A percentile compares a stretch with the other conserved stretches of the same genome.
Conservation (phyloP, 1,140 invertebrate species). For the Probaryconus sp. region DNA sequence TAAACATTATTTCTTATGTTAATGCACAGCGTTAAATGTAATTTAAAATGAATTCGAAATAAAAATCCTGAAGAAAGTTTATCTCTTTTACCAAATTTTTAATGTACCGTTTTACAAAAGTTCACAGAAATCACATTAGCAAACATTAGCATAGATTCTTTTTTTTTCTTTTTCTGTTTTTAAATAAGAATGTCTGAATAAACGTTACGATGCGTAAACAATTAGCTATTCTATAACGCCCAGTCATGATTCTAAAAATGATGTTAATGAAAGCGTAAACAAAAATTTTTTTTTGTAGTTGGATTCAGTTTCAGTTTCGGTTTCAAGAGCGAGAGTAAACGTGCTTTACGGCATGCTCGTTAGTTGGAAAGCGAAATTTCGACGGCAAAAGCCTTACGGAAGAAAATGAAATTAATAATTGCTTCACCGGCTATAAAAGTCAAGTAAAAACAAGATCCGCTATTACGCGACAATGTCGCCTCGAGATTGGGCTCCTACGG, state of each 20-base stretch:
- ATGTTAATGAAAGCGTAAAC: conserved; percentile 52
- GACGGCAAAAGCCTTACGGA: conserved; percentile 32
- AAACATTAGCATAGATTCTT: too few relatives aligned
- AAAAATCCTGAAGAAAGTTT: too few relatives aligned
- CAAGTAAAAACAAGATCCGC: conserved; percentile 1
- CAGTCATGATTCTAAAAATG: conserved; percentile 17
- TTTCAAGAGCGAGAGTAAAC: conserved; percentile 33
- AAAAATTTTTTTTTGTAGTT: conserved; percentile 37
- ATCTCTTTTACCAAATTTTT: too few relatives aligned
- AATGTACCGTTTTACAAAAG: too few relatives aligned
- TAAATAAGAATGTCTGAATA: conserved; percentile 14
- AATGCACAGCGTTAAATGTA: too few relatives aligned
- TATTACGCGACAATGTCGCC: conserved; percentile 34
- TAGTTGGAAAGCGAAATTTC: conserved; percentile 53
- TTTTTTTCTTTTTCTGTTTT: background rate
- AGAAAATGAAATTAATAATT: conserved; percentile 61
- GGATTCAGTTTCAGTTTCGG: conserved; percentile 1
- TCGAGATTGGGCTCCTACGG: conserved; percentile 44
- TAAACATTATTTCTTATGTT: too few relatives aligned
- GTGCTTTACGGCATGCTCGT: conserved; percentile 45
- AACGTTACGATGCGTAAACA: conserved; percentile 10
- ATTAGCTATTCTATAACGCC: background rate
- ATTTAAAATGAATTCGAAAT: too few relatives aligned
- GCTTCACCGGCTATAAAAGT: conserved; percentile 25
- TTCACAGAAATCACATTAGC: too few relatives aligned